A percentile compares a stretch with the other conserved stretches of the same genome.
Conservation (phyloP, 2,113 vertebrate species). For the Ictalurus furcatus region DNA sequence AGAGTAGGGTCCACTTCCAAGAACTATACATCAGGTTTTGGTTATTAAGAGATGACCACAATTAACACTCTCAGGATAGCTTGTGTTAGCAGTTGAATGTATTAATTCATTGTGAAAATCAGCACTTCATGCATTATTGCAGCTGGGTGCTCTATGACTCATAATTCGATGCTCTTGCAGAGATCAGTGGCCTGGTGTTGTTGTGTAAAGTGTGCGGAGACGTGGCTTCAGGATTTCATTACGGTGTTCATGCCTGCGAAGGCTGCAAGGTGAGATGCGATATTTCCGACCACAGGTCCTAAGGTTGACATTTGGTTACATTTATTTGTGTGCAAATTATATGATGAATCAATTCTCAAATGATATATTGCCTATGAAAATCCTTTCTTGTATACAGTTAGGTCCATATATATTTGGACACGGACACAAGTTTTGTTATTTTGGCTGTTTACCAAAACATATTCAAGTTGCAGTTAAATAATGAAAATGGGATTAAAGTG, state of each 20-base stretch:
- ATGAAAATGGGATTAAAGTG: no score
- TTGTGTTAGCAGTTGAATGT: not conserved
- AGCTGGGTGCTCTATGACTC: not conserved
- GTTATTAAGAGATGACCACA: not conserved
- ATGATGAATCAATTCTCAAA: not conserved
- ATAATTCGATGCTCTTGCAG: conserved; percentile 67
- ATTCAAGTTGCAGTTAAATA: no score
- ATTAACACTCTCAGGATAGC: not conserved
- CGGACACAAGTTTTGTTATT: no score
- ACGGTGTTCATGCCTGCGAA: conserved; percentile 95
- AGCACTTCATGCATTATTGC: not conserved
- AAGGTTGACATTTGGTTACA: not conserved
- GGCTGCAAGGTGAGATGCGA: conserved; percentile 89
- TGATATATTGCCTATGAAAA: not conserved
- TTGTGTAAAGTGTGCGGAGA: conserved; percentile 97
- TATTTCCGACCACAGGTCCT: not conserved
- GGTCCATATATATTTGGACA: no score
- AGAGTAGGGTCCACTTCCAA: not conserved
- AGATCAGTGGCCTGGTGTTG: conserved; percentile 94
- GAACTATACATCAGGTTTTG: not conserved
- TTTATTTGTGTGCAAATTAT: not conserved
- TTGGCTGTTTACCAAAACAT: no score
- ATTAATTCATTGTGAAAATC: not conserved
- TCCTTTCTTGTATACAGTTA: no score
- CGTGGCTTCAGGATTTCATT: conserved; percentile 96